These are phyloP conservation scores for Pomatostomus ruficeps DNA, from an alignment of 2,113 vertebrate genomes.

Conservation along the genomic window DNA sequence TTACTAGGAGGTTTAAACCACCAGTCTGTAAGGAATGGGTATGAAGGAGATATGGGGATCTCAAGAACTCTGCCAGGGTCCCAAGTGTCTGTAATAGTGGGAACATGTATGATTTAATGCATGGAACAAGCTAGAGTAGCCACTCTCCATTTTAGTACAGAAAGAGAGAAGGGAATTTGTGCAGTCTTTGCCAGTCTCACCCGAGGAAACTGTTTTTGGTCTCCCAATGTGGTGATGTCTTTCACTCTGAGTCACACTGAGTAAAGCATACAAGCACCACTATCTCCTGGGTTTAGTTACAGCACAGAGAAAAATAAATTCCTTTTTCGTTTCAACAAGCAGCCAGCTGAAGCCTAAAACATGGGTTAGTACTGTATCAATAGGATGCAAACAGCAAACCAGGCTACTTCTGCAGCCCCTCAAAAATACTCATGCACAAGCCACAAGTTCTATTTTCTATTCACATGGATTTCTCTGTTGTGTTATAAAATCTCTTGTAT, in stretches of 20 bases:
- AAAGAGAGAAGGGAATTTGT: neutral
- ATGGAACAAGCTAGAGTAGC: neutral
- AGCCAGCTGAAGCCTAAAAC: neutral
- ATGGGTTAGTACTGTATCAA: neutral
- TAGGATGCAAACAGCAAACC: neutral
- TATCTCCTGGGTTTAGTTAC: neutral
- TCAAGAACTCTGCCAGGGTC: neutral
- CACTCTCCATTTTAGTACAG: neutral
- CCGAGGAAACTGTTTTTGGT: neutral
- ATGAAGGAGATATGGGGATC: neutral
- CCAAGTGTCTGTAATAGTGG: neutral
- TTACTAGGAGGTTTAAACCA: neutral
- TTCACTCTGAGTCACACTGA: neutral
- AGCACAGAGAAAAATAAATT: neutral
- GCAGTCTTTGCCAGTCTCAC: neutral
- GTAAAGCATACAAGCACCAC: neutral
- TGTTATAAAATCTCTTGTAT: neutral
- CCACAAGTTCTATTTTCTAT: neutral
- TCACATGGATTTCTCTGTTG: neutral
- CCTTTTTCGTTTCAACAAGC: neutral
- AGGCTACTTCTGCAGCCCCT: neutral
- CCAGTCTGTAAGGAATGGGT: neutral
- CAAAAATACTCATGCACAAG: neutral
- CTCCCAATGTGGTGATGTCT: neutral
- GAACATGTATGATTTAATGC: neutral